A percentile compares a stretch with the other conserved stretches of the same genome.
These are phyloP conservation scores for Mesorhabditis spiculigera DNA, from an alignment of 2,888 invertebrate species.

Conservation along the genomic window DNA sequence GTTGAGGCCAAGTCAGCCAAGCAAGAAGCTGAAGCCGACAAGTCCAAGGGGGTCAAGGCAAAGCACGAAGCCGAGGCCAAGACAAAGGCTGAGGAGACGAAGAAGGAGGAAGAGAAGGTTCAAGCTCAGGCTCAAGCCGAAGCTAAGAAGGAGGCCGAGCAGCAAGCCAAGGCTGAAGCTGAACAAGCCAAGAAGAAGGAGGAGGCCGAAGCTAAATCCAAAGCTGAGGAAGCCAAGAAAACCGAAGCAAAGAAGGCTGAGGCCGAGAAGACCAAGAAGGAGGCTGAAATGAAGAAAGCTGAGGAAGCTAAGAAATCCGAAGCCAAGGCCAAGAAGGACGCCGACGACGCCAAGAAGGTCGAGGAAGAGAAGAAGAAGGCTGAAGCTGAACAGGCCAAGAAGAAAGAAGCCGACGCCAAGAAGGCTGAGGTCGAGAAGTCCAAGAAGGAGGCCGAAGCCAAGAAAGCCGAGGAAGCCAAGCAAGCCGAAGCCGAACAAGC, in stretches of 20 bases:
- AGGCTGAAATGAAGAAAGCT: slow-evolving; percentile 9
- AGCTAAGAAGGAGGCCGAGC: neutral
- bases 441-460: slow-evolving; percentile 8
- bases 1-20: neutral
- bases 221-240: too few species aligned
- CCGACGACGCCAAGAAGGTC: slow-evolving; percentile 10
- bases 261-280: slow-evolving; percentile 8
- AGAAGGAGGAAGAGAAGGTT: slow-evolving; percentile 8
- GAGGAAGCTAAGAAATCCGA: slow-evolving; percentile 5
- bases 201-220: neutral
- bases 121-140: neutral
- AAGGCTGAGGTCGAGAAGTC: neutral
- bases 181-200: neutral
- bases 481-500: slow-evolving; percentile 6
- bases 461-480: slow-evolving; percentile 9
- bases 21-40: too few species aligned
- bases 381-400: slow-evolving; percentile 3
- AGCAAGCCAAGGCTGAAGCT: slow-evolving; percentile 7
- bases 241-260: too few species aligned
- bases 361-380: slow-evolving; percentile 6
- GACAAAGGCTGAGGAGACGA: neutral
- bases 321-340: neutral
- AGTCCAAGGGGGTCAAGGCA: neutral
- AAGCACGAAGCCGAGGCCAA: slow-evolving; percentile 7
- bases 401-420: slow-evolving; percentile 3